These are phyloP conservation scores for Pandion haliaetus DNA, from an alignment of 2,113 vertebrate genomes.

Conservation along the genomic window DNA sequence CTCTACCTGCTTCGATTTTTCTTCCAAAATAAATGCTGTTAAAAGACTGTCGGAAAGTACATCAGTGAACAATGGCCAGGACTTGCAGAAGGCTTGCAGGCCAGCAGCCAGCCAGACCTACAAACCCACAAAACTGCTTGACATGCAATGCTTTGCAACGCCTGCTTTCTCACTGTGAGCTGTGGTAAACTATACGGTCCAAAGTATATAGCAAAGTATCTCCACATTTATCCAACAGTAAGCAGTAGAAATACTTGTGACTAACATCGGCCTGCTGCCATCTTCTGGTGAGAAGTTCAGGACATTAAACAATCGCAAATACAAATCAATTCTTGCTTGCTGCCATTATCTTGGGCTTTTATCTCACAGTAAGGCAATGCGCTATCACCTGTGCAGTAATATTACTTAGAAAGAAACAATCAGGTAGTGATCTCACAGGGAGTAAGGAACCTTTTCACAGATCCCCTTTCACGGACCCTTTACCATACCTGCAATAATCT, in stretches of 20 bases:
- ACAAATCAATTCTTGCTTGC: not conserved
- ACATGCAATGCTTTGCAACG: not conserved
- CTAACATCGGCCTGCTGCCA: slow-evolving; percentile 44
- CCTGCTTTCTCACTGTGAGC: not conserved
- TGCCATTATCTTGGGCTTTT: not conserved
- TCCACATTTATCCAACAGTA: not conserved
- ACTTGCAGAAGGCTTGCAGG: not conserved
- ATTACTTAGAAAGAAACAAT: not conserved
- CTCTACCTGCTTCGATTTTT: not conserved
- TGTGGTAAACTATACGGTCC: not conserved
- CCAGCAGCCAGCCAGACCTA: not conserved
- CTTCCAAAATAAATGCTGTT: not conserved
- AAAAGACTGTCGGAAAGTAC: not conserved
- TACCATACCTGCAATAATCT: not conserved
- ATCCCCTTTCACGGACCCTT: not conserved
- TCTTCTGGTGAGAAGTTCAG: slow-evolving; percentile 42
- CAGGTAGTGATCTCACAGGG: not conserved
- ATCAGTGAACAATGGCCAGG: not conserved
- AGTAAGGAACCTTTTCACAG: not conserved
- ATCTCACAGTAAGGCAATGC: not conserved
- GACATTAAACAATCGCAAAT: not conserved
- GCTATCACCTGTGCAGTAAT: not conserved
- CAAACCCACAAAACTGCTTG: not conserved
- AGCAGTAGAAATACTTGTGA: not conserved
- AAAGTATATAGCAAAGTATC: not conserved